These are phyloP conservation scores for Odontamblyopus lacepedii DNA, from an alignment of 2,797 vertebrate genomes.

Conservation along the genomic window DNA sequence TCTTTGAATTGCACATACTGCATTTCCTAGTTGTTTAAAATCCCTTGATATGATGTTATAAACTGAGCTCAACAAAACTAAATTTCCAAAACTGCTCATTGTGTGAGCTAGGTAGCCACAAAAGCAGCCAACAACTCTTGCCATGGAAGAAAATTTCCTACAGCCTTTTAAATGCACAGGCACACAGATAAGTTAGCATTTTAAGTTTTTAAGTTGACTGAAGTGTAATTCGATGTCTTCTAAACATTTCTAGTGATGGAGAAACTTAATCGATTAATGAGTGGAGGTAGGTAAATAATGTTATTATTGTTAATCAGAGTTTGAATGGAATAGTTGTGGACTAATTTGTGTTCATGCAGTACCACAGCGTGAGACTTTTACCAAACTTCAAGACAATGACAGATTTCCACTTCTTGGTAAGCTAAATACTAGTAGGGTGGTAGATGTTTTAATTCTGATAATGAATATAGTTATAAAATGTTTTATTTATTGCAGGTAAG, in stretches of 20 bases:
- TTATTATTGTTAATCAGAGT: background rate
- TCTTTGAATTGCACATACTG: too few species aligned
- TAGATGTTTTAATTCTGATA: background rate
- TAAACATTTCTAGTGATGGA: slow-evolving; percentile 40
- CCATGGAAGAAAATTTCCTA: too few species aligned
- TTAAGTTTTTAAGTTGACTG: background rate
- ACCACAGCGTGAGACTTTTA: slow-evolving; percentile 24
- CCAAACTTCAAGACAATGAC: slow-evolving; percentile 24
- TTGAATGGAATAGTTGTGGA: background rate
- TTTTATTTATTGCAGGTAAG: slow-evolving; percentile 41
- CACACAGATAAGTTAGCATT: background rate
- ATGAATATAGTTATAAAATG: background rate
- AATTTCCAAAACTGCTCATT: too few species aligned
- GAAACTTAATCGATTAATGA: slow-evolving; percentile 7
- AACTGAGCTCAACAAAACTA: too few species aligned
- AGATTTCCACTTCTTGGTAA: slow-evolving; percentile 63
- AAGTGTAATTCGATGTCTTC: background rate
- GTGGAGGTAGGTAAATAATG: slow-evolving; percentile 26
- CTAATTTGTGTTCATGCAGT: slow-evolving; percentile 40
- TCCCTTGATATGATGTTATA: too few species aligned
- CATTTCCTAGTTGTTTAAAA: too few species aligned
- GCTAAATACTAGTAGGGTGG: slow-evolving; percentile 9
- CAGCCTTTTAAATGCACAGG: background rate
- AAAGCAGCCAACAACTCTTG: too few species aligned
- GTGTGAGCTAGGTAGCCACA: too few species aligned